Conservation (phyloP, 2,888 invertebrate genomes). For the Automeris io region DNA sequence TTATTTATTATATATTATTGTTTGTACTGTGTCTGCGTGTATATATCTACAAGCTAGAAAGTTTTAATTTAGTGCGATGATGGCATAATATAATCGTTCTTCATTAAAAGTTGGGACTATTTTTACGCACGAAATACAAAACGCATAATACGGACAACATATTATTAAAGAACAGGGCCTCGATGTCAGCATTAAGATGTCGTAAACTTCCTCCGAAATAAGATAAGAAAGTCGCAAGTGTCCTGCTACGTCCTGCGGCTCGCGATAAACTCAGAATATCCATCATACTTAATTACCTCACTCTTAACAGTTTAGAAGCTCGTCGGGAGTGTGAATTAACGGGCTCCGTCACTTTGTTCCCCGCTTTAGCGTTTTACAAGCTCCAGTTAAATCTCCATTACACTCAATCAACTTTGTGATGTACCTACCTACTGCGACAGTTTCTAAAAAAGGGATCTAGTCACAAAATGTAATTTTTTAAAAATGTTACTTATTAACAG, state of each 20-base stretch:
- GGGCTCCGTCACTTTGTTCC: slow-evolving; percentile 48
- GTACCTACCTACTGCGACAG: too few relatives aligned
- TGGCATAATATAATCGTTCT: too few relatives aligned
- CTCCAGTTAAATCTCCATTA: slow-evolving; percentile 29
- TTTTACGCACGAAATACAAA: background rate
- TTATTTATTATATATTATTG: too few relatives aligned
- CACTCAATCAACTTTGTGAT: slow-evolving; percentile 1
- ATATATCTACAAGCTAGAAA: too few relatives aligned
- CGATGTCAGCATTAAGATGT: slow-evolving; percentile 35
- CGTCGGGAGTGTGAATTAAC: slow-evolving; percentile 52
- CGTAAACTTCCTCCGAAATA: slow-evolving; percentile 42
- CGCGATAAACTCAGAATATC: slow-evolving; percentile 67
- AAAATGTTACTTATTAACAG: too few relatives aligned
- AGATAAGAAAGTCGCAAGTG: slow-evolving; percentile 58
- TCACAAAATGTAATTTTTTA: too few relatives aligned
- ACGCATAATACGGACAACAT: slow-evolving; percentile 15
- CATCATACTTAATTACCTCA: slow-evolving; percentile 71
- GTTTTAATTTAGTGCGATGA: too few relatives aligned
- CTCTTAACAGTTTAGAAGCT: slow-evolving; percentile 62
- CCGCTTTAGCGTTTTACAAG: slow-evolving; percentile 44
- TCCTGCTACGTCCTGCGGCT: slow-evolving; percentile 47
- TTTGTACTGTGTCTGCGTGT: too few relatives aligned
- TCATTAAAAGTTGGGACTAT: too few relatives aligned
- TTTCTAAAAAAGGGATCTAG: too few relatives aligned
- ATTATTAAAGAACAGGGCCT: slow-evolving; percentile 22